Percentiles rank a stretch among this genome's conserved stretches.
phyloP scores from a whole-genome alignment of 2,797 vertebrate species.

The Galaxias olidus region DNA sequence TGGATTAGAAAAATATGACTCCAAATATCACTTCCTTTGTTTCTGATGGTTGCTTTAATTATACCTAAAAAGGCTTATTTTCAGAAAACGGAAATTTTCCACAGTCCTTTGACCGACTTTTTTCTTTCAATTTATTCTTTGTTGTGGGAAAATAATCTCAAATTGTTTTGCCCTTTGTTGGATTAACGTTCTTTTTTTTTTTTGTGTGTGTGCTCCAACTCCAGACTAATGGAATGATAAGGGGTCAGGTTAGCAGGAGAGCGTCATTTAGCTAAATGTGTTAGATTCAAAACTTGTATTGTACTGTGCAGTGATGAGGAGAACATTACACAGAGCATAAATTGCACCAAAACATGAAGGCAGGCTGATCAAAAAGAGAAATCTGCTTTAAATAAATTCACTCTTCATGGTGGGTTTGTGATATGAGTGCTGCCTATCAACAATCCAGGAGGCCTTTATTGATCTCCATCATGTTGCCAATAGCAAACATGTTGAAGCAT shows the following conservation, averaged over 20 bases:
- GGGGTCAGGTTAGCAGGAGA: neutral
- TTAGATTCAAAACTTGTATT: no score
- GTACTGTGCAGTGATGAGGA: no score
- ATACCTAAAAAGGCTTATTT: constrained; percentile 37
- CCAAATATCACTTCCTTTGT: no score
- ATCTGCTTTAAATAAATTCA: no score
- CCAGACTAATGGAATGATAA: constrained; percentile 5
- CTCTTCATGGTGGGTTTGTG: no score
- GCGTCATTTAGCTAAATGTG: constrained; percentile 15
- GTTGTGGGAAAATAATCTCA: constrained; percentile 17
- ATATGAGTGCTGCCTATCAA: no score
- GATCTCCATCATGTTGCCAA: no score
- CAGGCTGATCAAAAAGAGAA: no score
- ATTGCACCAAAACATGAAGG: constrained; percentile 5
- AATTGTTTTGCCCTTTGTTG: constrained; percentile 11
- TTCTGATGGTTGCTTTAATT: neutral
- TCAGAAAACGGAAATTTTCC: constrained; percentile 23
- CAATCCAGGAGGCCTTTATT: no score
- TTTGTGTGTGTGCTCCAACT: neutral
- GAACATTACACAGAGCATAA: neutral
- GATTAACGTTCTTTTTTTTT: neutral
- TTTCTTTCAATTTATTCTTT: constrained; percentile 1
- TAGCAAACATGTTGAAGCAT: no score
- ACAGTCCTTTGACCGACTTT: neutral
- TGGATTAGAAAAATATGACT: no score